These are phyloP conservation scores for Caenorhabditis sp. DNA, from an alignment of 2,888 invertebrate genomes.

Conservation along the genomic window DNA sequence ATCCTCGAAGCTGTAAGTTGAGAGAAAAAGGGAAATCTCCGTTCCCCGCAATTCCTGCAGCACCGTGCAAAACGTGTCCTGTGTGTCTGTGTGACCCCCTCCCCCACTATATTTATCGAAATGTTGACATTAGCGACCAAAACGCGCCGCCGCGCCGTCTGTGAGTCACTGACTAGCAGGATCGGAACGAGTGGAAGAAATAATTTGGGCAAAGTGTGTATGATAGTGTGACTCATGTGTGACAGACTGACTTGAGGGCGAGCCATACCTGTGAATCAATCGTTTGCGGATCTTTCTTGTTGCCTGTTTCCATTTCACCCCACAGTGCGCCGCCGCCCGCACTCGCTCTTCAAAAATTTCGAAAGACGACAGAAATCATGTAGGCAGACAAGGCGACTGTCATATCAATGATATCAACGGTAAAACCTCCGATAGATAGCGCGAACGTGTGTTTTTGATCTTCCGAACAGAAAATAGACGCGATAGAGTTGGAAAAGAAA, in stretches of 20 bases:
- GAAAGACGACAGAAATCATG: constrained; percentile 35
- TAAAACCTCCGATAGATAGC: constrained; percentile 25
- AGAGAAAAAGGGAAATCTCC: neutral
- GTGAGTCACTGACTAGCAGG: constrained; percentile 39
- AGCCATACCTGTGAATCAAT: constrained; percentile 15
- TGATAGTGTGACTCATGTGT: constrained; percentile 49
- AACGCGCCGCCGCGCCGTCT: constrained; percentile 62
- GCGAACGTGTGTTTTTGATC: constrained; percentile 44
- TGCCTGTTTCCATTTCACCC: neutral
- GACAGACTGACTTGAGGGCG: constrained; percentile 34
- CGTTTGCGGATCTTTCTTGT: constrained; percentile 6
- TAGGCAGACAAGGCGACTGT: constrained; percentile 27
- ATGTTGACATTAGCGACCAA: constrained; percentile 55
- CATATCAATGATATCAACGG: constrained; percentile 45
- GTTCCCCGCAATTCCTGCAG: constrained; percentile 3
- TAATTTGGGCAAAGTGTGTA: constrained; percentile 17
- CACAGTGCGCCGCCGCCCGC: constrained; percentile 12
- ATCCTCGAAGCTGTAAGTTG: constrained; percentile 76
- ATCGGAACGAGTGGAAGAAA: constrained; percentile 32
- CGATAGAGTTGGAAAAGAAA: neutral
- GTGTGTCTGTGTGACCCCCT: constrained; percentile 35
- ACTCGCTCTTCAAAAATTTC: constrained; percentile 19
- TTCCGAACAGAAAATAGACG: constrained; percentile 26
- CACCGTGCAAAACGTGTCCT: constrained; percentile 28
- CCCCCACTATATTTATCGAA: constrained; percentile 61